Evolutionary conservation across 2,888 invertebrate species (phyloP), one percentile per base, ranked within the genome.

Genomic region (Polymixis flavicincta): DNA sequence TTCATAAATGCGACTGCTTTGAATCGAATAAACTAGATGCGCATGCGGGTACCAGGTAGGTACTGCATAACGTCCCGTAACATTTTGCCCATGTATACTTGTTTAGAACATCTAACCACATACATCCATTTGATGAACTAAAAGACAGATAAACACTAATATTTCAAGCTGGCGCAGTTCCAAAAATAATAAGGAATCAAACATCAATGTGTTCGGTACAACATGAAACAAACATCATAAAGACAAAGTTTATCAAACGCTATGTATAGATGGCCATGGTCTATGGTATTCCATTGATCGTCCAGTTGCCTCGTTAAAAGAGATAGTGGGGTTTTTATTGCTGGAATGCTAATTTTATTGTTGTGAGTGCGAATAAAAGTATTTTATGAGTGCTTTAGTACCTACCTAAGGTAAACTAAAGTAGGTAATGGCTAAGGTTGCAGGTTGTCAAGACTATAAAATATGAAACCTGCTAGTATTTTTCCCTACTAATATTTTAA

Each of bases 211-310:
- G 52, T 48, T 68, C 61, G 45, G 63, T 60, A 52, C n/a, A 57
- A 83, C 55, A 54, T 57, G 25, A 32, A 67, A 67, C 60, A 59
- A 83, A 69, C 74, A 74, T 54, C 61, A 66, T 74, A 78, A 67
- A 82, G 54, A 22, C 13, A 67, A 32, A 22, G 71, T 48, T 63
- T 48, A 50, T 50, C 32, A 37, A 25, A 64, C 13, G 25, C 65
- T 82, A 74, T 66, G 22, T 55, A 80, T 79, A 79, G 80, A 79
- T 17, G 74, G 50, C 84, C 84, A 14, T 79, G 84, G 65, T 48
- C 50, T 19, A 71, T 71, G 65, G 65, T 71, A 65, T 79, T 79
- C 57, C 59, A 79, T 83, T 79, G 74, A 82, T 72, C 80, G 54
- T 45, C 45, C 45, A 55, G 64, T 54, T 50, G 52, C 8, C 52